phyloP scores from a whole-genome alignment of 2,797 vertebrate species.

The Helarctos malayanus region DNA sequence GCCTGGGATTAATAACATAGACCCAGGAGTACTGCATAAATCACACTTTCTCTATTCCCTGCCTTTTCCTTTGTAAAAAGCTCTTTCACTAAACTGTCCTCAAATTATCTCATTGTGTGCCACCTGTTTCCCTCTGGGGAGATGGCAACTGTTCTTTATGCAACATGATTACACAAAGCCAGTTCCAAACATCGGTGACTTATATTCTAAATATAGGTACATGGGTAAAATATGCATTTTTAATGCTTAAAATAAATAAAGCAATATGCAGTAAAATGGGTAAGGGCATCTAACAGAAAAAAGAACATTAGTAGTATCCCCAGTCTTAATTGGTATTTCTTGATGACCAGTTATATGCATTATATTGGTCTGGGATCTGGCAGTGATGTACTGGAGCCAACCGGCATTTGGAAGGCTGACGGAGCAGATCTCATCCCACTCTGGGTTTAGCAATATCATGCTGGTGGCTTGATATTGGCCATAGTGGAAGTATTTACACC shows the following conservation, averaged over 20 bases:
- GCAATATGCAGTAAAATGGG: neutral
- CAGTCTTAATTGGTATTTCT: neutral
- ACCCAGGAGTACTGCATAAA: neutral
- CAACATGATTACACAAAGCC: neutral
- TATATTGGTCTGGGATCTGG: neutral
- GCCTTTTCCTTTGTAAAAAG: neutral
- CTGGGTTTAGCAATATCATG: neutral
- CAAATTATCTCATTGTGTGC: neutral
- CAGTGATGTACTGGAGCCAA: neutral
- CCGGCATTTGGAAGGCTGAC: neutral
- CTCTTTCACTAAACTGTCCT: neutral
- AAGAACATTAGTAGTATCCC: neutral
- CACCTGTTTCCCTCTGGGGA: neutral
- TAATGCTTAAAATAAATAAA: slow-evolving; percentile 28
- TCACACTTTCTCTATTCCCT: neutral
- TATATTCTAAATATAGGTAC: neutral
- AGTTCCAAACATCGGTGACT: neutral
- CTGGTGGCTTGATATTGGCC: neutral
- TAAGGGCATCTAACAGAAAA: neutral
- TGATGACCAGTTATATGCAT: neutral
- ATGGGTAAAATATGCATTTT: slow-evolving; percentile 14
- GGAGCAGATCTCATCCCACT: neutral
- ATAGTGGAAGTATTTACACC: neutral
- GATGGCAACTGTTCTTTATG: neutral
- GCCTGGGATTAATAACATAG: neutral